Base-by-base conservation (phyloP, 2,113 vertebrate species). In the Chaetodon auriga region DNA sequence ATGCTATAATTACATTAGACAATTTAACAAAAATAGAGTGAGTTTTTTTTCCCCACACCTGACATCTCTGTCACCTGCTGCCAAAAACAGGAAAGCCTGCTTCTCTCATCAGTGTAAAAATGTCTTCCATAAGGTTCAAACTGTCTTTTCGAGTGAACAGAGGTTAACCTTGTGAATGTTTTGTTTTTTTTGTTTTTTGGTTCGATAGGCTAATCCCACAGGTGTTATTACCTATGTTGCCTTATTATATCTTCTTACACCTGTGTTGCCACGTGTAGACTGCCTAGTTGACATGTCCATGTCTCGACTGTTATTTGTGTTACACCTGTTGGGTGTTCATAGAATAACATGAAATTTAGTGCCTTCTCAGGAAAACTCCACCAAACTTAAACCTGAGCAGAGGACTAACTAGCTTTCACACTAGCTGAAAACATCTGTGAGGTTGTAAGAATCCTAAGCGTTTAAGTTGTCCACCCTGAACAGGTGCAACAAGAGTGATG, bases 61-160 rank as follows among this genome's bases (percentile, higher is more conserved):
- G 36, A 72, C 19, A 68, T n/a, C 21, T 49, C 30, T 68, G 19
- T 49, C 23, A 35, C 64, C 14, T 84, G 69, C 51, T 51, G 57
- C 7, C 57, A 57, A 51, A 83, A 68, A 48, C 16, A 46, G 35
- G 38, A 36, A 61, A 58, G 63, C n/a, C 30, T 25, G 3, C 53
- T 54, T 68, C 4, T 8, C 30, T 63, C 18, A 6, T 63, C 3
- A 30, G 14, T 64, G 19, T 49, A 4, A 53, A 41, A 49, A 55
- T 30, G 8, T 14, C 18, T 69, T 25, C 8, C 3, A 38, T 1
- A 18, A 25, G 43, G 45, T 11, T 7, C 36, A 30, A 7, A 6
- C n/a, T 66, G n/a, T 63, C 16, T 78, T 6, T 43, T 25, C 10
- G 23, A 49, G 11, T 36, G n/a, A 45, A 38, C 9, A 25, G 0